Evolutionary conservation across 2,113 vertebrate species (phyloP).

Genomic region (Myotis brandtii): DNA sequence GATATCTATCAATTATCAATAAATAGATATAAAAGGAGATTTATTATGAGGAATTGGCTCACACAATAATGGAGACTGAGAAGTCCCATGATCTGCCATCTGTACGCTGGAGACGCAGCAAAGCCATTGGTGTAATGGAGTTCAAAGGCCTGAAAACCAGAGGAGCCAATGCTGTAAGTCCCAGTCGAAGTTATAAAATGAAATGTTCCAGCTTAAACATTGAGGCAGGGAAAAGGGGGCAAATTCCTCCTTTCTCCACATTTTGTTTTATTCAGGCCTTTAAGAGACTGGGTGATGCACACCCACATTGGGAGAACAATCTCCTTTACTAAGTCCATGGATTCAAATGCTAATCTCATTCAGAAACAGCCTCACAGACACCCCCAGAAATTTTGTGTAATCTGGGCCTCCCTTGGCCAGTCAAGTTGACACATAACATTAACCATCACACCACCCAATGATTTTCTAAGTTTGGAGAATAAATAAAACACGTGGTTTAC

Average conservation of each 20-base stretch:
- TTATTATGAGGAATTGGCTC: no score
- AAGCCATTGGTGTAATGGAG: neutral
- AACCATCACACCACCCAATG: neutral
- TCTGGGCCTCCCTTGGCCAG: neutral
- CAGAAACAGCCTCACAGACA: neutral
- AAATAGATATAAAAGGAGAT: no score
- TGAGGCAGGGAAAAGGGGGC: neutral
- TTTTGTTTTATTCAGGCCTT: neutral
- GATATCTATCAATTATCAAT: neutral
- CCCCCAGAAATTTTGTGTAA: neutral
- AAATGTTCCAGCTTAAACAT: neutral
- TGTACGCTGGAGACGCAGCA: neutral
- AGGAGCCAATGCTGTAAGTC: neutral
- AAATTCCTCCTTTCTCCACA: neutral
- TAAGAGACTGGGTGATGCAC: neutral
- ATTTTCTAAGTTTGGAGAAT: neutral
- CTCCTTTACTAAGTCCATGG: neutral
- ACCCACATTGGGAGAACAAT: neutral
- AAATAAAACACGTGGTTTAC: neutral
- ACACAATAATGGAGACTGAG: no score
- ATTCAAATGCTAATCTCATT: neutral
- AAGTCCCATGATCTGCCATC: neutral
- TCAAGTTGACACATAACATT: neutral
- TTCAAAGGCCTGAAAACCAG: neutral
- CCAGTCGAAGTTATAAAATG: neutral